Evolutionary conservation across 30 jellyfish, hydroid and myxozoan species (phyloP), one percentile per base, ranked within the genome.

Genomic region (Phacellophora camtschatica): DNA sequence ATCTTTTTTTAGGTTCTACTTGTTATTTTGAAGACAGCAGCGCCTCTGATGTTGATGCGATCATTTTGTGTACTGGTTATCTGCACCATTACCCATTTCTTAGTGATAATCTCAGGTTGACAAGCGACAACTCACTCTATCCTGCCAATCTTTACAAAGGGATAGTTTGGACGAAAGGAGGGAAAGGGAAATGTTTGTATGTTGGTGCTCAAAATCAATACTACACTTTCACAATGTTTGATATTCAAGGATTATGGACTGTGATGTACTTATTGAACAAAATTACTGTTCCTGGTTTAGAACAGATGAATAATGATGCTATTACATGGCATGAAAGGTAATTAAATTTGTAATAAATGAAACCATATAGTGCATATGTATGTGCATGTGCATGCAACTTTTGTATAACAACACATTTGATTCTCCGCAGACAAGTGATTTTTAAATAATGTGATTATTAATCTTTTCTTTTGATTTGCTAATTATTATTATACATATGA

Each of bases 51-150:
- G 94, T 80, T 3, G 96, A 90, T 84, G 89, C 84, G 20, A 37
- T 90, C 73, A 83, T 90, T 2, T n/a, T 90, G 41, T 74, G 94
- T 74, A 90, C 97, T 15, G 97, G 97, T 49, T 90, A 90, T 42
- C 48, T 41, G 29, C 92, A 83, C 66, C 31, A 43, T 51, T 90
- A 68, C 50, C 94, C 96, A 10, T 90, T 82, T 39, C 76, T 90
- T 32, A 58, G 61, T 5, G 94, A 90, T 4, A 57, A 90, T 32
- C 49, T 83, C 5, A 69, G 94, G 1, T 66, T 90, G 77, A 23
- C 16, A 3, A 35, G 85, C 28, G 15, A 57, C 18, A 90, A 90
- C 57, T 29, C 41, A 4, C 43, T 90, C 20, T 90, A 74, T 69
- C 92, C 89, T 1, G 56, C 35, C 16, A 16, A 50, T 8, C 85